A percentile compares a stretch with the other conserved stretches of the same genome.
Conservation (phyloP, 2,797 vertebrate species). For the Mormyrus proboscirostris region DNA sequence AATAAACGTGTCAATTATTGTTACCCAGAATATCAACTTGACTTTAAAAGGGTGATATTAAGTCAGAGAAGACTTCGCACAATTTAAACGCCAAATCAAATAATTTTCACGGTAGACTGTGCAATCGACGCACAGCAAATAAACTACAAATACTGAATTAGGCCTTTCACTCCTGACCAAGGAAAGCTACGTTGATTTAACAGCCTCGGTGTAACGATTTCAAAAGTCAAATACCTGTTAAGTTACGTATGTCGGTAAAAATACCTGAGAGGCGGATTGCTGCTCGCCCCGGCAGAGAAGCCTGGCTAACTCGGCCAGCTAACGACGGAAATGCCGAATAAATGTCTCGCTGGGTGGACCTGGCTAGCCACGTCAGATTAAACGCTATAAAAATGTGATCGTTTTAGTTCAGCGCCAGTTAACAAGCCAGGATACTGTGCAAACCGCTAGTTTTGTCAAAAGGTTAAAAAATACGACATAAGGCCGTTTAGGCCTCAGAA, state of each 20-base stretch:
- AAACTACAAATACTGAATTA: neutral
- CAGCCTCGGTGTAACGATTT: neutral
- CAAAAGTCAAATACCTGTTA: neutral
- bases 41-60: neutral
- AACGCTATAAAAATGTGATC: neutral
- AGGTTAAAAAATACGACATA: constrained; percentile 65
- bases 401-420: neutral
- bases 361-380: neutral
- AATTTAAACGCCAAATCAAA: neutral
- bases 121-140: neutral
- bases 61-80: neutral
- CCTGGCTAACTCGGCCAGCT: neutral
- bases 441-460: constrained; percentile 18
- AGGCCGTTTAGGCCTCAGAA: constrained; percentile 67
- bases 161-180: neutral
- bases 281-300: neutral
- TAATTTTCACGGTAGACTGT: neutral
- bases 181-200: neutral
- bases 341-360: neutral
- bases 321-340: neutral
- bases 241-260: constrained; percentile 13
- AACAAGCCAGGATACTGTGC: neutral
- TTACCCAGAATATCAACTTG: neutral
- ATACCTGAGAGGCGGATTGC: neutral
- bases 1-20: neutral